Base-by-base conservation (phyloP, 2,888 invertebrate genomes). In the Tethea ocularis region DNA sequence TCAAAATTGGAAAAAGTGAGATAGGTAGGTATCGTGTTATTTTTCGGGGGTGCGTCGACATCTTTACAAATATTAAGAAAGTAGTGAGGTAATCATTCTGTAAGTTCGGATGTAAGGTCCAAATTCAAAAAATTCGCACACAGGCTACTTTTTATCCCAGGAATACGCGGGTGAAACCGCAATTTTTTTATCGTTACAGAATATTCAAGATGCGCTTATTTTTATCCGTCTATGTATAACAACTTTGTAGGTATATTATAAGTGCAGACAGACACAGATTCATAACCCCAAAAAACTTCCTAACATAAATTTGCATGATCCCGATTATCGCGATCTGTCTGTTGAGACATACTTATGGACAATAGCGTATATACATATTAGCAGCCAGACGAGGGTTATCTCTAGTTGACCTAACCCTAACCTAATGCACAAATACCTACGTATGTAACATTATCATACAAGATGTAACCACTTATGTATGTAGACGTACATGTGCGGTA, bases 361-460 rank as follows among this genome's bases (percentile, higher is more conserved):
- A 46, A 46, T 46, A 46, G 46, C n/a, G n/a, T 20, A 17, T 20
- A 8, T 20, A 46, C 20, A 46, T 46, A 46, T 46, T 46, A 20
- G 46, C 46, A 46, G 20, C 46, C 46, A 46, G 46, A 46, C 46
- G 20, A 20, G 20, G 46, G 46, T 46, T 46, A 46, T 46, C 46
- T 46, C 20, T n/a, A 46, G 20, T 41, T 20, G 46, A 46, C 46
- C 46, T 46, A 17, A 41, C 41, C 41, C 46, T 20, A 46, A 46
- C 46, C 17, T 10, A 20, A 46, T 46, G 46, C 46, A 46, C 46
- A 46, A 46, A 46, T 46, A 46, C 46, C 36, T 36, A 36, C 2
- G 41, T 17, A 41, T 41, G 41, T 41, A 41, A 41, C 41, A 20
- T 20, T 46, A 46, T 46, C 46, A 20, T n/a, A 20, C 15, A 41